Base-by-base conservation (phyloP, 1,140 invertebrate genomes). In the Procambarus virginalis region DNA sequence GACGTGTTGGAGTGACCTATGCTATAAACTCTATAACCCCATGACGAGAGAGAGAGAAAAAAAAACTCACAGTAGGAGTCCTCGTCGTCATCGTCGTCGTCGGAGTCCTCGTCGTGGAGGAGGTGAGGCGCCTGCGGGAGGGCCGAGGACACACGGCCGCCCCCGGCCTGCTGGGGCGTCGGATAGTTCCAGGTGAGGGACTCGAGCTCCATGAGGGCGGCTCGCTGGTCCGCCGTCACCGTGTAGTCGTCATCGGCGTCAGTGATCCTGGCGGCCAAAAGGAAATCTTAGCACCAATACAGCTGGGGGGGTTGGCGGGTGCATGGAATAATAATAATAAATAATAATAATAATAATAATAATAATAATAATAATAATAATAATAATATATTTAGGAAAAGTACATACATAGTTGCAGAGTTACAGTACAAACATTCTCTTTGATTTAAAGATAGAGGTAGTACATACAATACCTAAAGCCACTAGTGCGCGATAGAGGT, bases 151-250 rank as follows among this genome's bases (percentile, higher is more conserved):
- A 45, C 1, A 22, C 45, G 12, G 10, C 34, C 17, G n/a, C 22
- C n/a, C 46, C 81, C 46, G 3, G 80, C 70, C 73, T 76, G 79
- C n/a, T 77, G 88, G 20, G 88, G 88, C 20, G 88, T 84, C 34
- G 88, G 88, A 81, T 89, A 89, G 81, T 89, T 89, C 88, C 88
- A 89, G 8, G 88, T 89, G 5, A 89, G 81, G 4, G 81, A 76
- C 75, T 89, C 88, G 75, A 89, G 88, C 88, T 89, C 88, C 88
- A 89, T 89, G 45, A 89, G 88, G 49, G 88, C 88, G 14, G 88
- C 88, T 4, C 88, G 80, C 58, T 89, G 88, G 82, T 89, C 88
- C 8, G 88, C 88, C 22, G 88, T 89, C 58, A 89, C 88, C n/a
- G 88, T 89, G 76, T 89, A 89, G 48, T 89, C 88, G 75, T 89